A percentile compares a stretch with the other conserved stretches of the same genome.
phyloP scores from a whole-genome alignment of 1,140 invertebrate species.

The Atta cephalotes region DNA sequence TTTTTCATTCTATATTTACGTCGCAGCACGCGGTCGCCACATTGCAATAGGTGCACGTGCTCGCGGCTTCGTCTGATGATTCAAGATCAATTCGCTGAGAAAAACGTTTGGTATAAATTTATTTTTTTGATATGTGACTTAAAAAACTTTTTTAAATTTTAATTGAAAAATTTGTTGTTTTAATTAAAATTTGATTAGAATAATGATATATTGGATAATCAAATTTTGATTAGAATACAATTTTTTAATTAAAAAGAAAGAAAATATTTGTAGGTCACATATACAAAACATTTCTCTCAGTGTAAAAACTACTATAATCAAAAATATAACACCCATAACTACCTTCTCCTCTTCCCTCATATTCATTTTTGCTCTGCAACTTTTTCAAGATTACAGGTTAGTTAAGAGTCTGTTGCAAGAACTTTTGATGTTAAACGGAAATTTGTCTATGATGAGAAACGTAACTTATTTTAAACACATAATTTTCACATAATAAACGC shows the following conservation, averaged over 20 bases:
- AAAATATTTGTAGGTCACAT: too few species aligned
- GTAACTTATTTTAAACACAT: not conserved
- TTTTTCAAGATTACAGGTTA: not conserved
- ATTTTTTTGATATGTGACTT: too few species aligned
- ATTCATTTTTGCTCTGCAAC: not conserved
- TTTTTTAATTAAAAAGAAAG: too few species aligned
- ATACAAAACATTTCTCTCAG: too few species aligned
- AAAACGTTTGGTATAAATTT: too few species aligned
- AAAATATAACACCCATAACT: slow-evolving; percentile 44
- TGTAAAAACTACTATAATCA: slow-evolving; percentile 27
- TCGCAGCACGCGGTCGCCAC: slow-evolving; percentile 12
- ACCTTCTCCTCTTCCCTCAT: not conserved
- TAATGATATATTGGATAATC: too few species aligned
- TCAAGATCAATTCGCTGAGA: slow-evolving; percentile 51
- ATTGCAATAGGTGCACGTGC: slow-evolving; percentile 26
- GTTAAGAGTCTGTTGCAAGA: not conserved
- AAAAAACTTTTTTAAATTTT: too few species aligned
- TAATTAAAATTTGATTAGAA: too few species aligned
- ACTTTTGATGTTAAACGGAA: not conserved
- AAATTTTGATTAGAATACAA: too few species aligned
- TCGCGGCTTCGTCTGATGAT: slow-evolving; percentile 22
- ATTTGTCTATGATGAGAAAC: not conserved
- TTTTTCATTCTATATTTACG: slow-evolving; percentile 57
- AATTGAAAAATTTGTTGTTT: too few species aligned
- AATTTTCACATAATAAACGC: not conserved